Evolutionary conservation across 2,797 vertebrate species (phyloP).

Genomic region (Staurois parvus): DNA sequence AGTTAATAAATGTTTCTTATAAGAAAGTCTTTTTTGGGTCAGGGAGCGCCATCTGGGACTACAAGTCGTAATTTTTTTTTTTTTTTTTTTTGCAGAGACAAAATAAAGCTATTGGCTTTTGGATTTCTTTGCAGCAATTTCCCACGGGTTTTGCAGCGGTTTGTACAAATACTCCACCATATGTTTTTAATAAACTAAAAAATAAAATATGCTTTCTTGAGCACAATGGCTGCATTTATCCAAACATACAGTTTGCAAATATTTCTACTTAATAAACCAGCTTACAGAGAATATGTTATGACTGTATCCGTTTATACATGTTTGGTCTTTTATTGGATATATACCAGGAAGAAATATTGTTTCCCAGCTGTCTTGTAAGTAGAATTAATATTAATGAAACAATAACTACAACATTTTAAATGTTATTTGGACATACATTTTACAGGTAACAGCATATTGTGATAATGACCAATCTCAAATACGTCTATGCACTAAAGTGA

Average conservation of each 20-base stretch:
- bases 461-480: background rate
- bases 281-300: background rate
- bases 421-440: constrained; percentile 7
- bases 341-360: background rate
- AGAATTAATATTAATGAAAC: constrained; percentile 9
- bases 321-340: background rate
- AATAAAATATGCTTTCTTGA: constrained; percentile 49
- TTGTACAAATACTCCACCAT: constrained; percentile 52
- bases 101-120: constrained; percentile 61
- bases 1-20: constrained; percentile 61
- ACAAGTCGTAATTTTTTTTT: constrained; percentile 37
- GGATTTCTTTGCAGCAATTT: constrained; percentile 55
- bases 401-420: constrained; percentile 1
- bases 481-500: background rate
- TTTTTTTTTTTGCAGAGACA: constrained; percentile 54
- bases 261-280: constrained; percentile 2
- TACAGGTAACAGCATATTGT: constrained; percentile 13
- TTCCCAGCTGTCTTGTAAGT: constrained; percentile 6
- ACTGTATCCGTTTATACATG: background rate
- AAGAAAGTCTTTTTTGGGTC: constrained; percentile 63
- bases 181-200: constrained; percentile 58
- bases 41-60: constrained; percentile 53
- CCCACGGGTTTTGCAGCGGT: constrained; percentile 35
- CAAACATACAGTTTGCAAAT: constrained; percentile 20
- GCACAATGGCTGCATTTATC: constrained; percentile 31